Evolutionary conservation across 1,140 invertebrate species (phyloP).

Genomic region (Aphelenchoides besseyi): DNA sequence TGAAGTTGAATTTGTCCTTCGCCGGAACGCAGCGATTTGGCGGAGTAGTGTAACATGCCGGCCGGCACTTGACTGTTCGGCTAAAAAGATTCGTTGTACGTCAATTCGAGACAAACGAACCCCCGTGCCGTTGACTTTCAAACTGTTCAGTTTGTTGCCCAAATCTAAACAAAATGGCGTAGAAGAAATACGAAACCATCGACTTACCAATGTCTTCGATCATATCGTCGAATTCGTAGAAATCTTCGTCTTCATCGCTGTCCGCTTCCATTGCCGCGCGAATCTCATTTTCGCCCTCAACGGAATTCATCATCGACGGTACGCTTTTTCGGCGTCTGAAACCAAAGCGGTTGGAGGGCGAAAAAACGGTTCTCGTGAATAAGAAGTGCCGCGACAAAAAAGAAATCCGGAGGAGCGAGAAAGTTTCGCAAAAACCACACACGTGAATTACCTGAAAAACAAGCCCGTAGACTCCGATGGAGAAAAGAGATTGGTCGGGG

Average conservation of each 20-base stretch:
- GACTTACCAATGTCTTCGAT: background rate
- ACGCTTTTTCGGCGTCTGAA: no score
- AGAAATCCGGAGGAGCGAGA: no score
- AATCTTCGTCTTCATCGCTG: background rate
- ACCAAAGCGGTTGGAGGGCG: background rate
- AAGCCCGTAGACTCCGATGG: no score
- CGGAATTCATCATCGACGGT: background rate
- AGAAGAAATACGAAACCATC: background rate
- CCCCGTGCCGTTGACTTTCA: constrained; percentile 16
- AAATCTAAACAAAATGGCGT: background rate
- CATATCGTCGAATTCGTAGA: background rate
- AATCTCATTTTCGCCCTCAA: background rate
- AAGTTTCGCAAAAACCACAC: no score
- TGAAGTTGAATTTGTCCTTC: constrained; percentile 40
- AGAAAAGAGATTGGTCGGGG: no score
- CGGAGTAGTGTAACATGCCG: background rate
- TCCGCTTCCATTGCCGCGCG: background rate
- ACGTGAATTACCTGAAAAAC: no score
- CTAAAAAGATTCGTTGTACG: constrained; percentile 32
- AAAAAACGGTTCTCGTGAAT: no score
- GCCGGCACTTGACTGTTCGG: constrained; percentile 35
- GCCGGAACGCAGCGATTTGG: constrained; percentile 21
- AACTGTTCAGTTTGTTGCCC: background rate
- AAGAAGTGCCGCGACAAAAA: no score
- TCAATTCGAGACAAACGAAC: constrained; percentile 2